phyloP scores from a whole-genome alignment of 2,797 vertebrate species.

The Pangasius sanitwongsei region DNA sequence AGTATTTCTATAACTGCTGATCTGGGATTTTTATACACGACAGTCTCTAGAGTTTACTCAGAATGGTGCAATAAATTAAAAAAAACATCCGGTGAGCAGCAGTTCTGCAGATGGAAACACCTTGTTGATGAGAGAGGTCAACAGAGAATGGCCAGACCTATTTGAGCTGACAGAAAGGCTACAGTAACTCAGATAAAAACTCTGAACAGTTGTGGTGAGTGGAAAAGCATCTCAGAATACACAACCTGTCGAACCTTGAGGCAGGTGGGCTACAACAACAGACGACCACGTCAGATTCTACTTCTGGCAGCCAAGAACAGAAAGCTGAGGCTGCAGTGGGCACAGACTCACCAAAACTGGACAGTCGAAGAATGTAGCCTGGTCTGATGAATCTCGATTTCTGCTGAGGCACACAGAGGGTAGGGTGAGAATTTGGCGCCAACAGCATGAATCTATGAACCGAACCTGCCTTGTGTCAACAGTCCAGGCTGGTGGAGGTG shows the following conservation, averaged over 20 bases:
- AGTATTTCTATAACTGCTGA: background rate
- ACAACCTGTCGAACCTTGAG: background rate
- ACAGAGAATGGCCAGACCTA: background rate
- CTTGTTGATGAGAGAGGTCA: background rate
- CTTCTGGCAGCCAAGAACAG: background rate
- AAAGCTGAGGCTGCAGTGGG: background rate
- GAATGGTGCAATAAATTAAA: background rate
- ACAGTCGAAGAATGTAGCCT: too few relatives aligned
- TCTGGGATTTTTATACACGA: background rate
- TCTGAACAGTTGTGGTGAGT: background rate
- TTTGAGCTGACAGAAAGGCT: background rate
- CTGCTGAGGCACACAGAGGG: too few relatives aligned
- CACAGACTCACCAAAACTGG: background rate
- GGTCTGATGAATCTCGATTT: too few relatives aligned
- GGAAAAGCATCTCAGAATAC: background rate
- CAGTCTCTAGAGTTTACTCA: background rate
- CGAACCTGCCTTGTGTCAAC: too few relatives aligned
- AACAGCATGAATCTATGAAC: too few relatives aligned
- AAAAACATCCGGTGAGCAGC: background rate
- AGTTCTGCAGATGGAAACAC: background rate
- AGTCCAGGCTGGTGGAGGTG: too few relatives aligned
- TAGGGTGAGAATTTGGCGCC: too few relatives aligned
- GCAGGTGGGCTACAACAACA: background rate
- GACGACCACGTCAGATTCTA: background rate
- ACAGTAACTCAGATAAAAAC: background rate